phyloP scores from a whole-genome alignment of 2,797 vertebrate species.

The Ceyx erithaca region DNA sequence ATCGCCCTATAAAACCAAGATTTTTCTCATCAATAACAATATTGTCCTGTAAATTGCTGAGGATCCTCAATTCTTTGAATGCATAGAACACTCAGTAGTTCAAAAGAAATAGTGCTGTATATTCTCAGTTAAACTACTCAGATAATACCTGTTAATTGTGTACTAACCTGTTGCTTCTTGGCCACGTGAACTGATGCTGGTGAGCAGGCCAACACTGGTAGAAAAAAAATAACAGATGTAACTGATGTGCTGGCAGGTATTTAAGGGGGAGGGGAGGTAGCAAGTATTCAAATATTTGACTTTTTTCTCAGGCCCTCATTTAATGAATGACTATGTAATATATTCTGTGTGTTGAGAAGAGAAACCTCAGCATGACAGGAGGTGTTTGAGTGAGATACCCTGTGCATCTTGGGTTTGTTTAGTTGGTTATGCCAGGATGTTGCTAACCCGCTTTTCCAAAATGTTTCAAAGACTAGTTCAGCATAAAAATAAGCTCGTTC shows the following conservation, averaged over 20 bases:
- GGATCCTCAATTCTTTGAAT: neutral
- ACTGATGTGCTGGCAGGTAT: neutral
- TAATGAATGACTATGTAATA: neutral
- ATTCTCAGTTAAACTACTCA: neutral
- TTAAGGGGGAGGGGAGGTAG: neutral
- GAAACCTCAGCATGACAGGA: neutral
- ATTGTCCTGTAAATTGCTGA: neutral
- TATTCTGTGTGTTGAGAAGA: neutral
- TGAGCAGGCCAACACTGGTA: neutral
- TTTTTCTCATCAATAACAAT: neutral
- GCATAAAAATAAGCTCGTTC: neutral
- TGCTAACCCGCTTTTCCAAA: neutral
- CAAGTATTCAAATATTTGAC: neutral
- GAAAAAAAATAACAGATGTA: neutral
- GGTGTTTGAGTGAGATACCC: neutral
- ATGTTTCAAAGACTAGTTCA: neutral
- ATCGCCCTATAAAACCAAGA: neutral
- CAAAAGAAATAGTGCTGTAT: neutral
- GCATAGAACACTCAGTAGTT: neutral
- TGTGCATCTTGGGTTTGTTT: neutral
- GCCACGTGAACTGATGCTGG: fast-evolving
- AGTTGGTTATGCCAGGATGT: neutral
- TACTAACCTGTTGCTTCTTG: neutral
- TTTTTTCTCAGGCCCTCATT: neutral
- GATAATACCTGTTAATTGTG: neutral